phyloP scores from a whole-genome alignment of 2,888 invertebrate genomes.

The Drosophila anomelani region DNA sequence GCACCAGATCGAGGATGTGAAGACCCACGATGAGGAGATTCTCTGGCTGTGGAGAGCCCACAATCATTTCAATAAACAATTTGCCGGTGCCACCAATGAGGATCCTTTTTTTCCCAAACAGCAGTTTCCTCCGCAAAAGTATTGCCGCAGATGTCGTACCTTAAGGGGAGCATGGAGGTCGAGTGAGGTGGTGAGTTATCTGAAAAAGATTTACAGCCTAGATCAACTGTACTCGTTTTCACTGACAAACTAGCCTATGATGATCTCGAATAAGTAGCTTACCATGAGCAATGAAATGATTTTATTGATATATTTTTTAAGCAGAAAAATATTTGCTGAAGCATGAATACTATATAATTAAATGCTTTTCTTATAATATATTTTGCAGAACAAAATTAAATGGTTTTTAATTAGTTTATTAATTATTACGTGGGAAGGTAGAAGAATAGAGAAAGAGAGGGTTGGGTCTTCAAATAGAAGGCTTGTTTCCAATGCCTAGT shows the following conservation, averaged over 20 bases:
- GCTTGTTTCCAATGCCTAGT: neutral
- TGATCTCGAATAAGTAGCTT: too few relatives aligned
- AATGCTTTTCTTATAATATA: neutral
- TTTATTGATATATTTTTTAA: too few relatives aligned
- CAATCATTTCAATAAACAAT: slow-evolving; percentile 93
- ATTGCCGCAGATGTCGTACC: slow-evolving; percentile 32
- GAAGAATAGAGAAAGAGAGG: neutral
- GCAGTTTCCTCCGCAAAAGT: slow-evolving; percentile 32
- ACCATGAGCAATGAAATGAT: too few relatives aligned
- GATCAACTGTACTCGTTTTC: neutral
- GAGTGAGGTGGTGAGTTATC: slow-evolving; percentile 35
- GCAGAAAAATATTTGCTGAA: neutral
- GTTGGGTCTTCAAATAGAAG: neutral
- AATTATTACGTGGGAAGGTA: neutral
- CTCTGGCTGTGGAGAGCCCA: slow-evolving; percentile 97
- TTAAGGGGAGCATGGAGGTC: neutral
- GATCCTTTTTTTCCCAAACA: slow-evolving; percentile 87
- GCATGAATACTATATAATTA: too few relatives aligned
- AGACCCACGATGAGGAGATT: slow-evolving; percentile 87
- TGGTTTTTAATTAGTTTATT: neutral
- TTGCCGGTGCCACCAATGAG: slow-evolving; percentile 93
- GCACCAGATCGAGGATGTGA: slow-evolving; percentile 18
- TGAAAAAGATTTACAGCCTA: slow-evolving; percentile 39
- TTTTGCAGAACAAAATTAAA: neutral
- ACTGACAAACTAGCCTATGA: neutral